Conservation (phyloP, 2,888 invertebrate species). For the Agelastica alni region DNA sequence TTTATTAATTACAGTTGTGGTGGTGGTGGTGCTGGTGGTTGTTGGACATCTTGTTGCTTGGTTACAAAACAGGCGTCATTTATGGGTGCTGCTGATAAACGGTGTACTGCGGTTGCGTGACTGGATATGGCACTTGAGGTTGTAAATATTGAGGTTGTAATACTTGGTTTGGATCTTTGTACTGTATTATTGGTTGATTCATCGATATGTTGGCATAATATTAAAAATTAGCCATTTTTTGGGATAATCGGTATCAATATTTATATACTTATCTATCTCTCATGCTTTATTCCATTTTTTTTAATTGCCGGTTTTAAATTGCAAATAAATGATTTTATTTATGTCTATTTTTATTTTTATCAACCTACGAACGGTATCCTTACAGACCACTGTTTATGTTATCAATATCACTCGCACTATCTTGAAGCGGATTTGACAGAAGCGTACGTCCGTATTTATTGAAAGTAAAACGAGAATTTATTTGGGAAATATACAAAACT, state of each 20-base stretch:
- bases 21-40: background rate
- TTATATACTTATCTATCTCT: background rate
- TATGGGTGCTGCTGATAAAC: constrained; percentile 4
- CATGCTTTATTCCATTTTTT: background rate
- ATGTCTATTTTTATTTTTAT: background rate
- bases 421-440: background rate
- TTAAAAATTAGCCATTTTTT: background rate
- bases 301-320: background rate
- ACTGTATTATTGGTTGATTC: constrained; percentile 2
- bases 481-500: too few relatives aligned
- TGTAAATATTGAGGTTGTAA: background rate
- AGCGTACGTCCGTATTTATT: background rate
- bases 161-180: background rate
- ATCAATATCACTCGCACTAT: background rate
- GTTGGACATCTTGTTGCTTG: constrained; percentile 3
- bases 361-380: background rate
- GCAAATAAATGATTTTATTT: background rate
- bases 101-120: background rate
- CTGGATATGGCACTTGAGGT: background rate
- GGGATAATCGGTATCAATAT: constrained; percentile 4
- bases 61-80: constrained; percentile 1
- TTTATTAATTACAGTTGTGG: background rate
- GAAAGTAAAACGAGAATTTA: background rate
- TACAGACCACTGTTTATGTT: background rate
- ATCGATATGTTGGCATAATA: background rate